Evolutionary conservation across 1,140 invertebrate species (phyloP).

Genomic region (Pseudomyrmex dendroicus): DNA sequence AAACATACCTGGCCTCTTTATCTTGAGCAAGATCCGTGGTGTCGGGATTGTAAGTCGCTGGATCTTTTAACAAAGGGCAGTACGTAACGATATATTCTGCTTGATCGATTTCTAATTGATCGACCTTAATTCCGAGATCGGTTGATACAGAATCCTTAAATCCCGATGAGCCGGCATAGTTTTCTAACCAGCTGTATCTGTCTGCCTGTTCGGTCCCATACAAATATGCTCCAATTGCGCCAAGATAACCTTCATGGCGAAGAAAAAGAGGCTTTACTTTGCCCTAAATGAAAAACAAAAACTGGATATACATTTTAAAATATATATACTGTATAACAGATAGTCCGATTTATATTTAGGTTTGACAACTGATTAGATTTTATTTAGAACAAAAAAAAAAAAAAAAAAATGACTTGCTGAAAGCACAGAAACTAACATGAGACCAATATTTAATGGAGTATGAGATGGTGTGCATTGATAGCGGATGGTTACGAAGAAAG

Average conservation of each 20-base stretch:
- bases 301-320: constrained; percentile 47
- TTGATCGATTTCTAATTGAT: constrained; percentile 90
- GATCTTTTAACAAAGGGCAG: constrained; percentile 88
- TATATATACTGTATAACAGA: constrained; percentile 1
- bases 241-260: constrained; percentile 92
- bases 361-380: no score
- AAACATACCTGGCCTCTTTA: constrained; percentile 89
- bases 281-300: constrained; percentile 79
- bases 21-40: constrained; percentile 95
- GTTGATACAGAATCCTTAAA: constrained; percentile 86
- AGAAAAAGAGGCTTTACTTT: constrained; percentile 90
- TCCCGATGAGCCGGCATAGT: constrained; percentile 91
- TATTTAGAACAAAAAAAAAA: neutral
- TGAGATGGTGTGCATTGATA: constrained; percentile 91
- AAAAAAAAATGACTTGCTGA: constrained; percentile 13
- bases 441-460: constrained; percentile 93
- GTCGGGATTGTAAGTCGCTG: constrained; percentile 92
- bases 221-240: constrained; percentile 92
- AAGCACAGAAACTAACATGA: constrained; percentile 80
- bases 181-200: constrained; percentile 90
- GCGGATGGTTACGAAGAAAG: constrained; percentile 90
- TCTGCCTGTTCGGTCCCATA: constrained; percentile 89
- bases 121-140: constrained; percentile 84
- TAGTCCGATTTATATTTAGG: no score
- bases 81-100: constrained; percentile 87